A percentile compares a stretch with the other conserved stretches of the same genome.
Conservation (phyloP, 2,797 vertebrate genomes). For the Hydrocynus forskahlii region DNA sequence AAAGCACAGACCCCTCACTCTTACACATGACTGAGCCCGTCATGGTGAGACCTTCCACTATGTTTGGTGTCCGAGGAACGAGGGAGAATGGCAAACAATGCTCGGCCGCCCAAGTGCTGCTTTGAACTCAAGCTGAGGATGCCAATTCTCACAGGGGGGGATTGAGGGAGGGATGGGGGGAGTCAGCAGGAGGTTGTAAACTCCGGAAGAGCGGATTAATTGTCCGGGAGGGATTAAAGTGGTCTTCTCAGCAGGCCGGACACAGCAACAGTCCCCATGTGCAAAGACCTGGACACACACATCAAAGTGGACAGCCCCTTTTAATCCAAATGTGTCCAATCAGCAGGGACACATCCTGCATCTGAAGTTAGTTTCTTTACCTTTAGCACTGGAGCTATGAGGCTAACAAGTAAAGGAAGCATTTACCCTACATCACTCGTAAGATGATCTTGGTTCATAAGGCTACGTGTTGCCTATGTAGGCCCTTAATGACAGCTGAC, state of each 20-base stretch:
- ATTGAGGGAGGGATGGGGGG: conserved; percentile 56
- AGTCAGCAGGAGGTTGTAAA: conserved; percentile 39
- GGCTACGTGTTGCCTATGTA: no score
- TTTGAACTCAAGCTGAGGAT: conserved; percentile 74
- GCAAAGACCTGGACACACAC: no score
- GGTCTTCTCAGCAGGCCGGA: conserved; percentile 12
- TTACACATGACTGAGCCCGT: conserved; percentile 83
- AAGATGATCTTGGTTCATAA: no score
- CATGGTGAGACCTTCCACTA: conserved; percentile 78
- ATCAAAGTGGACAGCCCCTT: no score
- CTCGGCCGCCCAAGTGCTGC: conserved; percentile 67
- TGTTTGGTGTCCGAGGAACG: conserved; percentile 65
- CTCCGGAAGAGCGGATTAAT: conserved; percentile 69
- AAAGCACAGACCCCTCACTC: conserved; percentile 73
- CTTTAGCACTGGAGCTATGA: no score
- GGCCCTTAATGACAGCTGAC: no score
- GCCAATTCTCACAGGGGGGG: conserved; percentile 72
- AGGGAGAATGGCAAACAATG: conserved; percentile 72
- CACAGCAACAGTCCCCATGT: neutral
- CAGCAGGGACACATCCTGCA: no score
- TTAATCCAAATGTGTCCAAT: no score
- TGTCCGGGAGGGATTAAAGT: conserved; percentile 56
- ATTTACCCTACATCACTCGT: no score
- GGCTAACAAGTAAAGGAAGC: no score
- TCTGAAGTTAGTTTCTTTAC: no score